Base-by-base conservation (phyloP, 1,140 invertebrate genomes). In the Hypsibius dujardini region DNA sequence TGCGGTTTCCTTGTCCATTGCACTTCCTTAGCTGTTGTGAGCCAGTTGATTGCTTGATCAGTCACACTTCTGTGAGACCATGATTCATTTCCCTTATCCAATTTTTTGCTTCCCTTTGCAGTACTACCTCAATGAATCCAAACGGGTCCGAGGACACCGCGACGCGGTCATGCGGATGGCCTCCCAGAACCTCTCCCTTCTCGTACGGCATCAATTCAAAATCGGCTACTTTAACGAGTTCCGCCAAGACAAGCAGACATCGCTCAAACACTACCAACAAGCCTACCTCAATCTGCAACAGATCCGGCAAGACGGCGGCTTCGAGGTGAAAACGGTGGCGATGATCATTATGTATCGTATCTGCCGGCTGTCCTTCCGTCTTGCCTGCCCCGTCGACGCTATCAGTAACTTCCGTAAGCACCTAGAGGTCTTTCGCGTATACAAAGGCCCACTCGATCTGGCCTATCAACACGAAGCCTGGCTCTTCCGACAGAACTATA, bases 121-220 rank as follows among this genome's bases (percentile, higher is more conserved):
- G 59, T 82, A 82, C 74, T 82, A 82, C 73, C 79, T 80, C 71
- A 76, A 77, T 47, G 79, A 80, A 72, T 78, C 80, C 2, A 77
- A 80, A 62, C 76, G 78, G 60, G 80, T 81, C 1, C 79, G 81
- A 72, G 77, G 78, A 46, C 79, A 81, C 72, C 77, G 78, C 73
- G 80, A 81, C 69, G 79, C 79, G 69, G 76, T 81, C 2, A 80
- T 80, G 70, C 80, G 79, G 73, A 80, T 79, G 1, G 80, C 78
- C 46, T 71, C 59, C 50, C 70, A 59, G 73, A 76, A 70, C 70
- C 74, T 28, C 47, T 74, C 71, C 12, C 59, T 76, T 46, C 47
- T 91, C 83, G 90, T 98, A 1, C 82, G 95, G 45, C 93, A 98
- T 83, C 90, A 95, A 76, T 97, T 95, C 77, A 98, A 98, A 82